Percentiles rank a stretch among this genome's conserved stretches.
Conservation (phyloP, 2,797 vertebrate genomes). For the Mionectes olivaceus region DNA sequence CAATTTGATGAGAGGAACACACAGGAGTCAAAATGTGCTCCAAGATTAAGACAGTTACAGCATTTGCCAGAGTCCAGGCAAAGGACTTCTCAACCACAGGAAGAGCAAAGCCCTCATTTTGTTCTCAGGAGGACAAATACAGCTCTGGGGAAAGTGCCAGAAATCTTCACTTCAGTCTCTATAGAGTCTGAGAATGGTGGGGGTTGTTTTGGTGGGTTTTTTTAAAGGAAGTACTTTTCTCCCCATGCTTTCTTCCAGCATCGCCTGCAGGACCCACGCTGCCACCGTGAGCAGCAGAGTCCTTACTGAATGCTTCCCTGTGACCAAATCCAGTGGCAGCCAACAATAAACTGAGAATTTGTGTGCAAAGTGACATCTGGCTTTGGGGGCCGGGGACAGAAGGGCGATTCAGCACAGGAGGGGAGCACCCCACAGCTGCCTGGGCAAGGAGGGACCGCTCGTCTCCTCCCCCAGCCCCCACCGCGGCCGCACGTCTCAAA, state of each 20-base stretch:
- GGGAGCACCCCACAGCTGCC: constrained; percentile 31
- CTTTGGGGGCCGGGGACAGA: background rate
- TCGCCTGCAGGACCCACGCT: rapidly evolving
- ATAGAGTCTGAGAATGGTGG: background rate
- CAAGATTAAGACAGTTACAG: background rate
- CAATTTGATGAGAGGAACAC: background rate
- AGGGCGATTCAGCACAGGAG: background rate
- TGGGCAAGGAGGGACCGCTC: background rate
- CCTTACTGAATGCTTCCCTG: background rate
- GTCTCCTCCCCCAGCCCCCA: background rate
- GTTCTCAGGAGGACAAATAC: background rate
- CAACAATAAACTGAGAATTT: constrained; percentile 19
- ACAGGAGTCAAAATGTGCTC: background rate
- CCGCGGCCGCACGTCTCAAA: rapidly evolving
- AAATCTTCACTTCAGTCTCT: background rate
- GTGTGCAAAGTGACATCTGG: constrained; percentile 44
- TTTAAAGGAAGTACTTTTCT: background rate
- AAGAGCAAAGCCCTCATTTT: background rate
- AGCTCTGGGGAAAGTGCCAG: background rate
- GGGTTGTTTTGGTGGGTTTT: background rate
- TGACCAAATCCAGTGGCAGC: background rate
- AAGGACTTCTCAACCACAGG: background rate
- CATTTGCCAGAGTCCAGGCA: background rate
- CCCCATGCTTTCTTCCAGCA: background rate
- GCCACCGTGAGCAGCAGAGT: background rate